phyloP scores from a whole-genome alignment of 1,140 invertebrate genomes.

The Meloidogyne chitwoodi region DNA sequence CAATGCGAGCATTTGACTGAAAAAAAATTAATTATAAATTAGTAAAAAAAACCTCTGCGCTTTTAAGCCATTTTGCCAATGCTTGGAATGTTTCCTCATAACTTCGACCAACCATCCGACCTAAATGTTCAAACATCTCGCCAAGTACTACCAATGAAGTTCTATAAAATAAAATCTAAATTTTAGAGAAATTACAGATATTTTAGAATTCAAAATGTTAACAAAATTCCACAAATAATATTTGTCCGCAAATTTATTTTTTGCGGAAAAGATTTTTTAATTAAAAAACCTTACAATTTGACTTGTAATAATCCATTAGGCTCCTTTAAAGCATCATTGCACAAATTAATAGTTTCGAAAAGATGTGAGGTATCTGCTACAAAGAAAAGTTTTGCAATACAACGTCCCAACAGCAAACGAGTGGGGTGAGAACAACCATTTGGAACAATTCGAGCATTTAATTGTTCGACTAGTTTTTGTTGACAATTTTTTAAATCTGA shows the following conservation, averaged over 20 bases:
- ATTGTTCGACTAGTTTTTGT: constrained; percentile 86
- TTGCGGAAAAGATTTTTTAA: constrained; percentile 49
- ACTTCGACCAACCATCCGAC: constrained; percentile 93
- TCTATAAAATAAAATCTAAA: constrained; percentile 65
- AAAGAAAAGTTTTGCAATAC: constrained; percentile 87
- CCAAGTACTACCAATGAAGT: constrained; percentile 93
- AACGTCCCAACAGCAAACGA: constrained; percentile 78
- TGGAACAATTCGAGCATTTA: constrained; percentile 76
- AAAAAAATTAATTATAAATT: constrained; percentile 23
- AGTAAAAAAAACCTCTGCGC: constrained; percentile 70
- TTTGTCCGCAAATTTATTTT: not conserved
- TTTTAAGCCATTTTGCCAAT: constrained; percentile 81
- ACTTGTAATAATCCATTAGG: constrained; percentile 86
- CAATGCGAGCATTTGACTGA: constrained; percentile 82
- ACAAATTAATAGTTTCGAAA: constrained; percentile 94
- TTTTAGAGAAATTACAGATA: too few relatives aligned
- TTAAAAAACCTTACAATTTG: constrained; percentile 73
- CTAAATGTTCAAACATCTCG: constrained; percentile 93
- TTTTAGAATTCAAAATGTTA: too few relatives aligned
- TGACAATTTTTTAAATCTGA: constrained; percentile 92
- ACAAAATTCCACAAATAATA: not conserved
- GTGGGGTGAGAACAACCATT: constrained; percentile 84
- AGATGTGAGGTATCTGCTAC: constrained; percentile 93
- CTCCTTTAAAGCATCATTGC: constrained; percentile 95
- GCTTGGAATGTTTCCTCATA: constrained; percentile 95